Evolutionary conservation across 2,888 invertebrate species (phyloP).

Genomic region (Polietes domitor): DNA sequence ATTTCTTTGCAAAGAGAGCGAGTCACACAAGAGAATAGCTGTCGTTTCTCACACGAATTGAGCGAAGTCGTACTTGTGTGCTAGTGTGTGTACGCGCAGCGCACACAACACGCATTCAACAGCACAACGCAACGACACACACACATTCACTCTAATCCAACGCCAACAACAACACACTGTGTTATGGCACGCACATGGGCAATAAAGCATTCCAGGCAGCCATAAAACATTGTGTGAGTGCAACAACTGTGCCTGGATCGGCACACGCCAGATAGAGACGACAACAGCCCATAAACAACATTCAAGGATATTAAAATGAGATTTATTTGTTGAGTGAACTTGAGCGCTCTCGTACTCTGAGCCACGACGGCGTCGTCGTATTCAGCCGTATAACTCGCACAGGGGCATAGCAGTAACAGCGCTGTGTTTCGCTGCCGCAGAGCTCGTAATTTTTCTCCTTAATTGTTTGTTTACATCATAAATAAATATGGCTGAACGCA

Average conservation of each 20-base stretch:
- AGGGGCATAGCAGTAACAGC: conserved; percentile 57
- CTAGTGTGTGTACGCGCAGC: conserved; percentile 14
- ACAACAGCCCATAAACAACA: conserved; percentile 68
- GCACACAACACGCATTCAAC: conserved; percentile 37
- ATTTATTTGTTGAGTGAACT: conserved; percentile 65
- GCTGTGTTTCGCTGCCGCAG: conserved; percentile 68
- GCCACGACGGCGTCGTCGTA: background rate
- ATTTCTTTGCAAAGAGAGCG: background rate
- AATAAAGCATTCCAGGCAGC: conserved; percentile 80
- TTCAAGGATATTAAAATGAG: conserved; percentile 59
- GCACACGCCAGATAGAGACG: conserved; percentile 59
- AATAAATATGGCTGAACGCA: conserved; percentile 77
- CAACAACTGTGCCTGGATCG: conserved; percentile 58
- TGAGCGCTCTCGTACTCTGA: conserved; percentile 48
- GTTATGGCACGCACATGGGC: conserved; percentile 70
- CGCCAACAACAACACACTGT: conserved; percentile 43
- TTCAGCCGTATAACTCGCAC: conserved; percentile 47
- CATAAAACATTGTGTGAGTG: conserved; percentile 80
- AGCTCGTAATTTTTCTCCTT: conserved; percentile 77
- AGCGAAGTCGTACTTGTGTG: background rate
- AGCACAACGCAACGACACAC: conserved; percentile 29
- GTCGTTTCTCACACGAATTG: conserved; percentile 25
- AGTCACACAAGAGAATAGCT: conserved; percentile 42
- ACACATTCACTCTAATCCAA: too few relatives aligned
- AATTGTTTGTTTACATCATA: conserved; percentile 80